These are phyloP conservation scores for Radopholus similis DNA, from an alignment of 1,140 invertebrate genomes.

Conservation along the genomic window DNA sequence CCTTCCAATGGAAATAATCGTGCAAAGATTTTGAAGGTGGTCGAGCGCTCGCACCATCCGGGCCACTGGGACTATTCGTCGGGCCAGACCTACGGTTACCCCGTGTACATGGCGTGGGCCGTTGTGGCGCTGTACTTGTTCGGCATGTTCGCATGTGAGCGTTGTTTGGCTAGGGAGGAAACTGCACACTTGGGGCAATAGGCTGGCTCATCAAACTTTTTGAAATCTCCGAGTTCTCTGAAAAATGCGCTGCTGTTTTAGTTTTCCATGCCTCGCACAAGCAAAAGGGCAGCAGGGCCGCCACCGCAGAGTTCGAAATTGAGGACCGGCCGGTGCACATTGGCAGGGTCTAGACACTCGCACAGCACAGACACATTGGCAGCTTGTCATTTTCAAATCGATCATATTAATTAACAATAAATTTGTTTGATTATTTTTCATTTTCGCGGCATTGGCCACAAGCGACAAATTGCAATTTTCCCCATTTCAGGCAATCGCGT, in stretches of 20 bases:
- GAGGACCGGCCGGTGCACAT: conserved; percentile 51
- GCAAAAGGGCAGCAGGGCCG: conserved; percentile 53
- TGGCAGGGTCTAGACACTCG: conserved; percentile 24
- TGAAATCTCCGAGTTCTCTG: too few relatives aligned
- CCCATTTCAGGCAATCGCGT: too few relatives aligned
- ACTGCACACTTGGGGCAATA: too few relatives aligned
- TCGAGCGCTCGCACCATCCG: conserved; percentile 15
- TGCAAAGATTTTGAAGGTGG: conserved; percentile 2
- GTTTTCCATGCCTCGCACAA: conserved; percentile 41
- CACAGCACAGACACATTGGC: conserved; percentile 10
- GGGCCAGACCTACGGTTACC: conserved; percentile 33
- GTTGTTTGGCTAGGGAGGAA: too few relatives aligned
- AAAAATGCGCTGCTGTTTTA: neutral
- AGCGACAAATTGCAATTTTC: too few relatives aligned
- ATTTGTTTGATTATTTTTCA: too few relatives aligned
- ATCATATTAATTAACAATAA: too few relatives aligned
- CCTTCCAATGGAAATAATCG: neutral
- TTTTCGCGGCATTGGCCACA: too few relatives aligned
- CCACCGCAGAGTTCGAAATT: conserved; percentile 52
- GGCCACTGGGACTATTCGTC: conserved; percentile 46
- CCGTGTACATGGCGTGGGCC: conserved; percentile 41
- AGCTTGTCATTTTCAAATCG: too few relatives aligned
- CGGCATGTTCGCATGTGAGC: conserved; percentile 36
- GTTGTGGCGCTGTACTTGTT: conserved; percentile 36
- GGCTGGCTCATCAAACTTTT: neutral